phyloP scores from a whole-genome alignment of 2,113 vertebrate genomes.

The Pygoscelis adeliae region DNA sequence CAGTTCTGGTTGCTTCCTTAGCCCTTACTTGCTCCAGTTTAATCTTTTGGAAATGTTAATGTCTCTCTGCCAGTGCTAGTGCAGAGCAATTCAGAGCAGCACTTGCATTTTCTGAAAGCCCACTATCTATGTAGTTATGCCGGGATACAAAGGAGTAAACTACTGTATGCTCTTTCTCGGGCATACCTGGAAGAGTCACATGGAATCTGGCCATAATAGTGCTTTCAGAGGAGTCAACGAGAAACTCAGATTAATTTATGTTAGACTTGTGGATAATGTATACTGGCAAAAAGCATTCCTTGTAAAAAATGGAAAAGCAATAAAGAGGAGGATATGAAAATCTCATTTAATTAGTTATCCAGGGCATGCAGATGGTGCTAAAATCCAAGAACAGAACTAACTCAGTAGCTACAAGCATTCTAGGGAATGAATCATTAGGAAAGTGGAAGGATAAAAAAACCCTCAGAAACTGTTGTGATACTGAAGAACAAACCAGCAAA shows the following conservation, averaged over 20 bases:
- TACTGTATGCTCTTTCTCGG: background rate
- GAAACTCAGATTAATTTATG: background rate
- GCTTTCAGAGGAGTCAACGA: background rate
- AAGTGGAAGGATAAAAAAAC: background rate
- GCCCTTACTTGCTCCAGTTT: background rate
- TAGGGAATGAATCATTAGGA: background rate
- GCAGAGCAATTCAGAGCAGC: background rate
- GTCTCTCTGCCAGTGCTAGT: background rate
- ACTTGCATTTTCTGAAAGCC: background rate
- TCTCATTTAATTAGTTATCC: slow-evolving; percentile 55
- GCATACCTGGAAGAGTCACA: background rate
- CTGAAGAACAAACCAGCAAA: background rate
- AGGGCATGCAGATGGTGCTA: background rate
- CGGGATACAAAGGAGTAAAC: background rate
- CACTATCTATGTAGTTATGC: background rate
- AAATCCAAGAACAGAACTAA: background rate
- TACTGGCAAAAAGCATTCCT: background rate
- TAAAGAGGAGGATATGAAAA: background rate
- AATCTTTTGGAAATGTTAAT: background rate
- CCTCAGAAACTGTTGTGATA: background rate
- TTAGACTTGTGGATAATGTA: background rate
- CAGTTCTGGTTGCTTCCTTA: background rate
- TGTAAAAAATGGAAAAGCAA: background rate
- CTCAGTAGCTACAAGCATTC: background rate
- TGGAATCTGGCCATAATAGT: background rate